Base-by-base conservation (phyloP, 2,797 vertebrate species). In the Siniperca scherzeri region DNA sequence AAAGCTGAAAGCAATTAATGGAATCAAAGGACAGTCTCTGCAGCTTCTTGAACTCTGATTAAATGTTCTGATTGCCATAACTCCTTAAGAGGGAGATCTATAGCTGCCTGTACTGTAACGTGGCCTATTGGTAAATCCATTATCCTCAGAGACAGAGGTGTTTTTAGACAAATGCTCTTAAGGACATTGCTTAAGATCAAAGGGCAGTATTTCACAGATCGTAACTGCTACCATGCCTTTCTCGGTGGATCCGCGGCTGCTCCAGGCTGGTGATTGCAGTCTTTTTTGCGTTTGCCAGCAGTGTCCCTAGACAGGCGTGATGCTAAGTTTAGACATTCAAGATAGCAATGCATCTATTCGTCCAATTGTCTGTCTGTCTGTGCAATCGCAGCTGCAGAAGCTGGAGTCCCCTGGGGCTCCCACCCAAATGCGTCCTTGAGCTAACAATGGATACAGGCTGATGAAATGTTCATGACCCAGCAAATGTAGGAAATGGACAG, bases 1-100 rank as follows among this genome's bases (percentile, higher is more conserved):
- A 89, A 83, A 93, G 77, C 78, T 93, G 78, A 83, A 90, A 92
- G 86, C 89, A 96, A 95, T 94, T 95, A 94, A 89, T 21, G 8
- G 76, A 92, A 89, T 88, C 84, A 87, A 87, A 88, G 80, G 86
- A 88, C 61, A 25, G 78, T 85, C 81, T 90, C 86, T 66, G 69
- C 57, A 70, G 88, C 76, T 87, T 88, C 80, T 84, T 88, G 72
- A 92, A 86, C 86, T 90, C 76, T 85, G 90, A 93, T 94, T 93
- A 91, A 86, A 93, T 87, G 84, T 91, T 89, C 78, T 89, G 85
- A 90, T 93, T 92, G 78, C 80, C 38, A 90, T 88, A 64, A 62
- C 65, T 71, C 69, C 82, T 42, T 75, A 65, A 73, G 82, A 86
- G 40, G 50, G 21, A 70, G 80, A 89, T 88, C 79, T 65, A 87